Evolutionary conservation across 2,797 vertebrate species (phyloP), one percentile per base, ranked within the genome.

Genomic region (Rousettus madagascariensis): DNA sequence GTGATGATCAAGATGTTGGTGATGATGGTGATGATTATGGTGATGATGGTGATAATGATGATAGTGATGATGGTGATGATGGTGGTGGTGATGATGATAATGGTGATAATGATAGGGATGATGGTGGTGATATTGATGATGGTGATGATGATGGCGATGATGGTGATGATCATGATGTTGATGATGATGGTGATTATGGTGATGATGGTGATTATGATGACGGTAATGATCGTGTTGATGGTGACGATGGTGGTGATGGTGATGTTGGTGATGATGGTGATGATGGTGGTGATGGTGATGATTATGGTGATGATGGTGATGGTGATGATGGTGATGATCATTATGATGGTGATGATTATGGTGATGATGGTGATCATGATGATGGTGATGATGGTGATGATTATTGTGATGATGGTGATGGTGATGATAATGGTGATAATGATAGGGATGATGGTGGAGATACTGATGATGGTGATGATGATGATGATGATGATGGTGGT

Each of bases 361-460:
- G 1, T 36, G 82, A 0, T 19, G 2, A 26, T 63, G 22, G 3
- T 8, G 3, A 12, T 77, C 55, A 6, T 20, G n/a, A 16, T 0
- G 49, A 46, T 12, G 69, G 5, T 20, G 55, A 2, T 59, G 57
- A 17, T 43, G 43, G 9, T 43, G 9, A 43, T 9, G 41, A 41
- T 41, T n/a, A n/a, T n/a, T n/a, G n/a, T 0, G 49, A 15, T 49
- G 41, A 1, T 41, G 41, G 7, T 26, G 63, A 33, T 5, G 43
- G 43, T 46, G 43, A 0, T 43, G 9, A 43, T 43, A 9, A 8
- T 46, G 43, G 11, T 46, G 10, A 46, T 46, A 11, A 46, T 46
- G 43, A 12, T 46, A 2, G 11, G 19, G 55, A 41, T 5, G 22
- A 2, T 11, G 49, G 6, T n/a, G 46, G 5, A 0, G 49, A 17